A percentile compares a stretch with the other conserved stretches of the same genome.
phyloP scores from a whole-genome alignment of 2,113 vertebrate genomes.

The Pomatostomus ruficeps region DNA sequence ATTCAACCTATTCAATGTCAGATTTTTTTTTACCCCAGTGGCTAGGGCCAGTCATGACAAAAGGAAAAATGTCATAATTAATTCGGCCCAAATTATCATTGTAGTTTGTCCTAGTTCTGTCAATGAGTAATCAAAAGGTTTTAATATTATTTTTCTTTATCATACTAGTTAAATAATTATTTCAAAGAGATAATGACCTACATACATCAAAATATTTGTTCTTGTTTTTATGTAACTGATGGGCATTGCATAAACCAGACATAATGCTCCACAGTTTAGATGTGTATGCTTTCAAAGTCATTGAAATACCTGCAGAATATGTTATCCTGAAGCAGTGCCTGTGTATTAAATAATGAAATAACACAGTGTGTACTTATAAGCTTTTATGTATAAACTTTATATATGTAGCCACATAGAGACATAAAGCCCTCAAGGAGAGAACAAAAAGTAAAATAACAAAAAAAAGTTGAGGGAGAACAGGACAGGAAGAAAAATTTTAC shows the following conservation, averaged over 20 bases:
- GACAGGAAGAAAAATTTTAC: not conserved
- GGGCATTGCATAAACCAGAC: not conserved
- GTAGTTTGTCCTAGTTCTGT: not conserved
- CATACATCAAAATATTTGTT: not conserved
- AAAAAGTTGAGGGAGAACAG: not conserved
- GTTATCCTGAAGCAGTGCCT: not conserved
- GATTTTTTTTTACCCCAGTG: not conserved
- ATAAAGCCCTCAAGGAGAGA: not conserved
- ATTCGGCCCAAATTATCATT: not conserved
- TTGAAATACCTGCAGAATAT: not conserved
- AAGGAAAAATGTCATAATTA: not conserved
- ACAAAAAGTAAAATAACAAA: not conserved
- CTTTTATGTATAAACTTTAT: not conserved
- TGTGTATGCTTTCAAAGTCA: not conserved
- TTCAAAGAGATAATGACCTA: not conserved
- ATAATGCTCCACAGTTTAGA: not conserved
- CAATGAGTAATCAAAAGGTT: not conserved
- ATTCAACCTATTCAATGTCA: not conserved
- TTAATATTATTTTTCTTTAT: not conserved
- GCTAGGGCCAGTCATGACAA: not conserved
- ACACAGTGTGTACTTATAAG: not conserved
- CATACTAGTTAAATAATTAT: not conserved
- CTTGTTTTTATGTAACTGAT: rapidly evolving
- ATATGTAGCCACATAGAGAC: not conserved
- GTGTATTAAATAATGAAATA: not conserved